Evolutionary conservation across 2,113 vertebrate genomes (phyloP), one percentile per base, ranked within the genome.

Genomic region (Taurulus bubalis): DNA sequence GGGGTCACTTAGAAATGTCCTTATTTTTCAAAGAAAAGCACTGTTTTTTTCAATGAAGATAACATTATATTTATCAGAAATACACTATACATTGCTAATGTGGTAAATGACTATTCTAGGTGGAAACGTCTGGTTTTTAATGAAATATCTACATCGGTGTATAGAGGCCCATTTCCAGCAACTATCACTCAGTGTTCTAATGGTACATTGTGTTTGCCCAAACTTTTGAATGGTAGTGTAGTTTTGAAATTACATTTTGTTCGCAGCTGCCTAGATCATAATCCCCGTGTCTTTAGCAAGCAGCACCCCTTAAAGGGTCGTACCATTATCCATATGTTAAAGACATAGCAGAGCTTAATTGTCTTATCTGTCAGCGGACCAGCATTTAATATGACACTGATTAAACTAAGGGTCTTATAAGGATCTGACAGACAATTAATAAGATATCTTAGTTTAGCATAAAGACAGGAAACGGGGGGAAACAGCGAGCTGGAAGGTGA

Each of bases 331-430:
- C 24, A 0, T 56, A 59, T 36, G 49, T 70, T 45, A 3, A 49
- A 62, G n/a, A 58, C 10, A 2, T 45, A 62, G 38, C n/a, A 8
- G n/a, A 26, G 4, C 6, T n/a, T 69, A 40, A 79, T n/a, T 10
- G 74, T 38, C 18, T 36, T 36, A 18, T 51, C 28, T 15, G 59
- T 58, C 42, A 66, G 40, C 0, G 2, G 60, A 69, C 42, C 74
- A 59, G 24, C 53, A 38, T 73, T 58, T 78, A 83, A 69, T 66
- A 53, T 45, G 42, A 18, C 15, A n/a, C 38, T 55, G 30, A 85
- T 87, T 73, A 73, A 70, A 45, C 6, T 4, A 18, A 60, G 18
- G 32, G 28, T 11, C 55, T 14, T 56, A 63, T 20, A 28, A 75
- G 38, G 28, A 53, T 56, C 1, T 72, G 55, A 71, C 79, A 78